phyloP scores from a whole-genome alignment of 92 coral and sea anemone genomes.

The Hydrozoanthus gracilis region DNA sequence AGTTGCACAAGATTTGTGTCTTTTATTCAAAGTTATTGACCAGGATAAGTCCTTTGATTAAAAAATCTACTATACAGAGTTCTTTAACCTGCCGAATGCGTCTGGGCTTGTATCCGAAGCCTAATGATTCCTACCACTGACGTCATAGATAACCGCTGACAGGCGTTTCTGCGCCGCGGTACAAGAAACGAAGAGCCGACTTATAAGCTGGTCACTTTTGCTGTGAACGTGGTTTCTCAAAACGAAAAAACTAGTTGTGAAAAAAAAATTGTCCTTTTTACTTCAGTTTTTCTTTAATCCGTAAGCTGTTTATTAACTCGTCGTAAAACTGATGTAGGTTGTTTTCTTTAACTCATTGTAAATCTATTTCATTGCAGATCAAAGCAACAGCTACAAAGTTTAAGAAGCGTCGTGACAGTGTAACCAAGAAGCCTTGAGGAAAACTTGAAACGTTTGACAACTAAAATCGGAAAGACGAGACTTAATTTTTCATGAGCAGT shows the following conservation, averaged over 20 bases:
- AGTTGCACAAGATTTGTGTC: background rate
- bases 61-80: background rate
- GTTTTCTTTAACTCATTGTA: background rate
- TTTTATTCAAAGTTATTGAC: background rate
- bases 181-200: too few species aligned
- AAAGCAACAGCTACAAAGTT: conserved; percentile 89
- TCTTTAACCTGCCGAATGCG: conserved; percentile 1
- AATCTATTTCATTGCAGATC: conserved; percentile 59
- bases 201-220: too few species aligned
- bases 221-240: too few species aligned
- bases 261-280: too few species aligned
- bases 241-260: too few species aligned
- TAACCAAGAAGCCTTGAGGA: conserved; percentile 25
- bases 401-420: conserved; percentile 72
- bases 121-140: background rate
- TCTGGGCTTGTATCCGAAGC: background rate
- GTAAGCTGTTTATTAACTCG: too few species aligned
- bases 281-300: conserved; percentile 1
- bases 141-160: too few species aligned
- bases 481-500: too few species aligned
- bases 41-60: background rate
- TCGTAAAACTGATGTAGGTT: too few species aligned
- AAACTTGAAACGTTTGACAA: background rate
- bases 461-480: background rate
- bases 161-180: background rate